Evolutionary conservation across 2,113 vertebrate genomes (phyloP).

Genomic region (Notarius lentiginosus): DNA sequence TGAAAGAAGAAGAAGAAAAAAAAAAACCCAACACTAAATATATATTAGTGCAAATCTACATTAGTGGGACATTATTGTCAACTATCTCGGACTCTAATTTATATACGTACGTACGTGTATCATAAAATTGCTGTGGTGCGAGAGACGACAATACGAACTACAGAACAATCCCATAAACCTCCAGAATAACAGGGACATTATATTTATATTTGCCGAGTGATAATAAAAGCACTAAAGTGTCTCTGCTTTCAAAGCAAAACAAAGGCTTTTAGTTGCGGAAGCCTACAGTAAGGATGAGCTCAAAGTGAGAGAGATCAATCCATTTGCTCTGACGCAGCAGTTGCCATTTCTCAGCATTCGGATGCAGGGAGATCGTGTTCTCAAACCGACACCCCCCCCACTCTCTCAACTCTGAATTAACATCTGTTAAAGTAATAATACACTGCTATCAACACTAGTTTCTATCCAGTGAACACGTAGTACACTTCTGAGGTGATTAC

Average conservation of each 20-base stretch:
- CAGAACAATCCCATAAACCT: neutral
- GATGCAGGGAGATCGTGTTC: neutral
- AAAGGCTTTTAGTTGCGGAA: neutral
- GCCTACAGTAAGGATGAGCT: neutral
- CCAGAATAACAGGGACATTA: neutral
- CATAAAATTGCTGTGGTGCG: neutral
- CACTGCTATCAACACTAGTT: neutral
- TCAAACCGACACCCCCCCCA: neutral
- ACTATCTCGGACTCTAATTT: neutral
- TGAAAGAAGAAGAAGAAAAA: neutral
- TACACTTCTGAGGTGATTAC: neutral
- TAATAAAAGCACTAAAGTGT: neutral
- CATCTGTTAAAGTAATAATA: neutral
- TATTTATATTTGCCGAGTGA: neutral
- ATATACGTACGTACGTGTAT: neutral
- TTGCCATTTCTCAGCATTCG: neutral
- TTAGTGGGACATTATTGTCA: neutral
- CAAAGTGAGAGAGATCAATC: neutral
- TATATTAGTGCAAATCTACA: neutral
- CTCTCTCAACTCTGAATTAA: neutral
- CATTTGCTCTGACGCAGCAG: constrained; percentile 26
- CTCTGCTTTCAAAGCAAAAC: neutral
- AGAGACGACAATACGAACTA: neutral
- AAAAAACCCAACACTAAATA: neutral
- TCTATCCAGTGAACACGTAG: neutral